Evolutionary conservation across 92 coral and sea anemone genomes (phyloP).

Genomic region (Porites divaricata): DNA sequence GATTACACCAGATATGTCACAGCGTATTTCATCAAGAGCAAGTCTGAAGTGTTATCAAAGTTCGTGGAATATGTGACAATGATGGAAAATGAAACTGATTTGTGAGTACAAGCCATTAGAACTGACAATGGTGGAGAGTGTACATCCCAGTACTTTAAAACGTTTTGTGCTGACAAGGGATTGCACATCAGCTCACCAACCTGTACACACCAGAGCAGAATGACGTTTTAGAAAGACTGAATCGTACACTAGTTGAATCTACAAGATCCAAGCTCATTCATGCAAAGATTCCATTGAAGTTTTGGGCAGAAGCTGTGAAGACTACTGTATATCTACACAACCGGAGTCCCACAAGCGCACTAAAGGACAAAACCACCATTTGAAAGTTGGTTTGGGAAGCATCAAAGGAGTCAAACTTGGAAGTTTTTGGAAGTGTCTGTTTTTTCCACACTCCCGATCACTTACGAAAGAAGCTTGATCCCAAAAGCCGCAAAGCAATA

Average conservation of each 20-base stretch:
- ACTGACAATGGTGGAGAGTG: constrained; percentile 36
- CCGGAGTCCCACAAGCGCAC: constrained; percentile 55
- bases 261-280: constrained; percentile 33
- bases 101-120: neutral
- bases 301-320: constrained; percentile 76
- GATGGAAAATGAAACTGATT: too few relatives aligned
- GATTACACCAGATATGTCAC: too few relatives aligned
- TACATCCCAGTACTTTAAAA: too few relatives aligned
- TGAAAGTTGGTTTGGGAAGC: constrained; percentile 40
- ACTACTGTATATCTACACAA: constrained; percentile 68
- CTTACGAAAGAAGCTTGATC: constrained; percentile 59
- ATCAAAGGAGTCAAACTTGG: constrained; percentile 36
- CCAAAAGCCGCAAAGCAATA: constrained; percentile 52
- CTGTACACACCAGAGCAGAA: constrained; percentile 41
- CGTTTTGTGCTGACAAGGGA: too few relatives aligned
- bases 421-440: constrained; percentile 48
- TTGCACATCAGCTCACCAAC: too few relatives aligned
- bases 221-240: constrained; percentile 20
- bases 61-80: too few relatives aligned
- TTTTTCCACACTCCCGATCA: constrained; percentile 62
- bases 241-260: constrained; percentile 32
- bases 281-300: too few relatives aligned
- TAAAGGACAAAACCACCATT: constrained; percentile 57
- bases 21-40: too few relatives aligned
- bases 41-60: too few relatives aligned